Evolutionary conservation across 2,113 vertebrate genomes (phyloP), one percentile per base, ranked within the genome.

Genomic region (Corvus moneduloides): DNA sequence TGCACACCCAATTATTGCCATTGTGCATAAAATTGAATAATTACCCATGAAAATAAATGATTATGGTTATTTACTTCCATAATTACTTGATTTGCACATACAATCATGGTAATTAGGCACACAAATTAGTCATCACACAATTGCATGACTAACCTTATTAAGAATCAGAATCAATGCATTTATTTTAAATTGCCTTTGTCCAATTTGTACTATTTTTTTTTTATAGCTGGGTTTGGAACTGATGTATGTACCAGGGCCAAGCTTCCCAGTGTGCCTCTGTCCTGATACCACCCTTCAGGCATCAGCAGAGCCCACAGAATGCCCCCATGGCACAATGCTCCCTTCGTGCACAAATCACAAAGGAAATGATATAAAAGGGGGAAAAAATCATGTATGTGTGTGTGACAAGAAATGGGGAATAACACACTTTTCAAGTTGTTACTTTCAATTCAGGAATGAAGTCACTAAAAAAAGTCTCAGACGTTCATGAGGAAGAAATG

Each of bases 11-110:
- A 93, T 97, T 96, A 97, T 96, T 94, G 84, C 89, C 90, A 97
- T 97, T 97, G 97, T 97, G 95, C 93, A 93, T 97, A 92, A 95
- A 97, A 97, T 97, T 97, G 96, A 97, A 97, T 97, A 97, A 97
- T 96, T 97, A 96, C 63, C 96, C 96, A 97, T 97, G 95, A 96
- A 97, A 97, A 97, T 89, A 96, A 96, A 96, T 96, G 96, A 97
- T 97, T 97, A 96, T 92, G 94, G 97, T 97, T 97, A 97, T 97
- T 96, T 97, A 97, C 97, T 96, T 95, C 93, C 49, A 84, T 97
- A 97, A 97, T 97, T 96, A 93, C 96, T 96, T 97, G 92, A 97
- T 97, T 97, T 97, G 96, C 97, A 96, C 94, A 92, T 96, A 97
- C 96, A 97, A 96, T 97, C 97, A 95, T 93, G 96, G 87, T 97